Percentiles rank a stretch among this genome's conserved stretches.
These are phyloP conservation scores for Typhlomys cinereus DNA, from an alignment of 2,113 vertebrate genomes.

Conservation along the genomic window DNA sequence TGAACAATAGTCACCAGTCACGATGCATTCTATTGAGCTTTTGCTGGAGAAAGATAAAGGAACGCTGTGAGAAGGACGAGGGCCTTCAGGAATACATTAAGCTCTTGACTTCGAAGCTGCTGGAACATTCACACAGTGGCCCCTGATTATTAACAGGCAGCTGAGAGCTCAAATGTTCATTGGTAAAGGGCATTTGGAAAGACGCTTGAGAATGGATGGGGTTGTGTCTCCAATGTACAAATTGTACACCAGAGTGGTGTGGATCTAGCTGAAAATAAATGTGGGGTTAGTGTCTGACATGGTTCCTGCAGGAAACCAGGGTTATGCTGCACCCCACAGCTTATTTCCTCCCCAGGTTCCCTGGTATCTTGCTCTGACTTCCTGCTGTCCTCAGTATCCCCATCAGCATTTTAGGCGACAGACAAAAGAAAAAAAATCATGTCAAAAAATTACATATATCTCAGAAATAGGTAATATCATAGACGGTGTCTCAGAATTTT, in stretches of 20 bases:
- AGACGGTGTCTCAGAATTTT: not conserved
- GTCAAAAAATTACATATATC: not conserved
- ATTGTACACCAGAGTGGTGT: not conserved
- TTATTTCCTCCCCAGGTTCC: too few species aligned
- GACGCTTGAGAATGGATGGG: not conserved
- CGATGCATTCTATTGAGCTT: slow-evolving; percentile 35
- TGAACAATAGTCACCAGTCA: slow-evolving; percentile 9
- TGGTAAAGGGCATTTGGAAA: not conserved
- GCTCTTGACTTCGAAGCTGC: not conserved
- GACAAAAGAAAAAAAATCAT: not conserved
- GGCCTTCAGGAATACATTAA: not conserved
- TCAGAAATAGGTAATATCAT: not conserved
- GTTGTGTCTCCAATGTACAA: not conserved
- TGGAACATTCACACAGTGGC: not conserved
- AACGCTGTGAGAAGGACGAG: not conserved
- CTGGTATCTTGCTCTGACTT: not conserved
- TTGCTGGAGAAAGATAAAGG: slow-evolving; percentile 25
- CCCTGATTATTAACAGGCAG: not conserved
- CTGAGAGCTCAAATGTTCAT: not conserved
- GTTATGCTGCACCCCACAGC: not conserved
- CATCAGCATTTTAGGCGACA: not conserved
- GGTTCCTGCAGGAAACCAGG: not conserved
- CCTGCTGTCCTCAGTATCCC: not conserved
- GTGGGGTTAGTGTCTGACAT: not conserved
- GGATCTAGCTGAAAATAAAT: slow-evolving; percentile 23